These are phyloP conservation scores for Busseola fusca DNA, from an alignment of 2,888 invertebrate genomes.

Conservation along the genomic window DNA sequence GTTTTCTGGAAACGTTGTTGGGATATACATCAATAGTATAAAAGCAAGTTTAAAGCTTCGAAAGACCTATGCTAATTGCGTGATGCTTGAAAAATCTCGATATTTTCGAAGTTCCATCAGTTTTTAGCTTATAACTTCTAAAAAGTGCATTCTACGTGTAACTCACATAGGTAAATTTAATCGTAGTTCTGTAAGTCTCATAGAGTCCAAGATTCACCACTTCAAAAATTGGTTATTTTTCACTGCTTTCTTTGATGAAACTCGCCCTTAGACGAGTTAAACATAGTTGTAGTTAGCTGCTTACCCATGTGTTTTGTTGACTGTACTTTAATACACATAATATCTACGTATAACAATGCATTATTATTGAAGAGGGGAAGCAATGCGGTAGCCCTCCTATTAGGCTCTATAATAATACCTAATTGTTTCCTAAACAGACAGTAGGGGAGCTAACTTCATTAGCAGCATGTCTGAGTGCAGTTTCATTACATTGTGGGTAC, in stretches of 20 bases:
- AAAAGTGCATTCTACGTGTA: background rate
- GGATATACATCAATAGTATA: background rate
- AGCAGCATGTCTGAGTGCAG: constrained; percentile 65
- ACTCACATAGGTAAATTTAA: background rate
- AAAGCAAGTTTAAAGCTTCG: background rate
- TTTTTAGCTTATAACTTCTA: background rate
- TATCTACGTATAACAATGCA: background rate
- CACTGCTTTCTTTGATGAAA: background rate
- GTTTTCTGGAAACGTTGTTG: background rate
- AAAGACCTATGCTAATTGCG: background rate
- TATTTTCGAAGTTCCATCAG: background rate
- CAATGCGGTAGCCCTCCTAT: constrained; percentile 62
- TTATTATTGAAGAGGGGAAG: constrained; percentile 46
- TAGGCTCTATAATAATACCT: constrained; percentile 82
- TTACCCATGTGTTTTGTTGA: background rate
- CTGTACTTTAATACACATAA: background rate
- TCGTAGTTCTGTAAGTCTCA: background rate
- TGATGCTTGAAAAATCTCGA: background rate
- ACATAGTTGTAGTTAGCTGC: background rate
- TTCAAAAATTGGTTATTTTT: background rate
- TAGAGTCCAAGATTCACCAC: background rate
- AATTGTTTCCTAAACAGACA: constrained; percentile 87
- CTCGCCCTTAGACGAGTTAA: too few relatives aligned
- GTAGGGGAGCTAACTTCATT: constrained; percentile 80
- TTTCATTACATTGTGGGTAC: constrained; percentile 55